These are phyloP conservation scores for Chroicocephalus ridibundus DNA, from an alignment of 2,113 vertebrate species.

Conservation along the genomic window DNA sequence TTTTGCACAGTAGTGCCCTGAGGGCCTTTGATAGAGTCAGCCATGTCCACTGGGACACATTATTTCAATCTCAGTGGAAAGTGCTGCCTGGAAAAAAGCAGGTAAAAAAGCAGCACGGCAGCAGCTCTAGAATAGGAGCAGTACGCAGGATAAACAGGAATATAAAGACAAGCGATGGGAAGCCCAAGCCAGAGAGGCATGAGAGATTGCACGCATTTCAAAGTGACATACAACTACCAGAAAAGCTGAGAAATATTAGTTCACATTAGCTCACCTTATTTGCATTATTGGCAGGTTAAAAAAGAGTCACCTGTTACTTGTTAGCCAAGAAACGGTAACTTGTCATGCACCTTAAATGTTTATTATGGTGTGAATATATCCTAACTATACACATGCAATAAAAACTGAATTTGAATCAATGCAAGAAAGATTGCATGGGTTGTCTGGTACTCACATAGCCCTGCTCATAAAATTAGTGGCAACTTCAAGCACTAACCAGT, in stretches of 20 bases:
- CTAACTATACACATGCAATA: fast-evolving
- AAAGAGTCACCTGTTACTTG: not conserved
- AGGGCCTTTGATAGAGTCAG: not conserved
- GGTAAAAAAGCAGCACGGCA: not conserved
- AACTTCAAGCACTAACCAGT: not conserved
- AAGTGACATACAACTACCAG: not conserved
- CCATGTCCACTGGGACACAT: not conserved
- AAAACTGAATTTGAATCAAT: not conserved
- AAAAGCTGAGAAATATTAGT: not conserved
- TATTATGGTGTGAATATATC: not conserved
- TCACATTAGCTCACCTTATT: not conserved
- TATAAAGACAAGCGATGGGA: not conserved
- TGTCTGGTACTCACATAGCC: not conserved
- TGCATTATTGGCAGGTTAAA: not conserved
- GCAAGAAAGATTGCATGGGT: not conserved
- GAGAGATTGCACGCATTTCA: fast-evolving
- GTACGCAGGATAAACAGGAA: not conserved
- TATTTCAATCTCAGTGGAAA: not conserved
- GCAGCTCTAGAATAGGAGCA: not conserved
- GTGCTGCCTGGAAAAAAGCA: not conserved
- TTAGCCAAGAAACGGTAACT: not conserved
- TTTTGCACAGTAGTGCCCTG: not conserved
- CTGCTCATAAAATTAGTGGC: not conserved
- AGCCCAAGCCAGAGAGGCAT: not conserved
- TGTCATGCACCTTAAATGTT: not conserved